A percentile compares a stretch with the other conserved stretches of the same genome.
phyloP scores from a whole-genome alignment of 2,888 invertebrate genomes.

The Sinhomidia bicolor region DNA sequence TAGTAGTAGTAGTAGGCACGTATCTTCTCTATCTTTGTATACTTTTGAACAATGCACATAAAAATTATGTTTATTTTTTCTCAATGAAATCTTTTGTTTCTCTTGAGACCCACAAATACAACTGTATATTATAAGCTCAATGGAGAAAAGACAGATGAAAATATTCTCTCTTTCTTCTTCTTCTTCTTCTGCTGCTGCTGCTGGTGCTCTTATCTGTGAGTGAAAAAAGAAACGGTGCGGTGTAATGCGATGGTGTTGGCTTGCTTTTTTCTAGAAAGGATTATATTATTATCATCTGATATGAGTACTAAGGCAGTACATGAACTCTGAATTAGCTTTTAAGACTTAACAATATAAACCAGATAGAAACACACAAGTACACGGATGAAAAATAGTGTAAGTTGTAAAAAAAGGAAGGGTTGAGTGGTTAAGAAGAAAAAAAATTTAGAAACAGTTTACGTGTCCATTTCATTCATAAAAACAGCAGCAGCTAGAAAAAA shows the following conservation, averaged over 20 bases:
- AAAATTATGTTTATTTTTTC: conserved; percentile 7
- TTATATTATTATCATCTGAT: neutral
- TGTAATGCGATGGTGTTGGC: neutral
- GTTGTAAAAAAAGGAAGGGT: neutral
- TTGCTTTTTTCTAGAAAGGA: too few relatives aligned
- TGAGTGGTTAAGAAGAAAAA: too few relatives aligned
- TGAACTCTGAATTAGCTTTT: neutral
- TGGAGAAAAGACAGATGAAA: neutral
- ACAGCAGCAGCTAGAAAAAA: neutral
- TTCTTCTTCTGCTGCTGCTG: too few relatives aligned
- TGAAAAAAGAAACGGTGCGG: neutral
- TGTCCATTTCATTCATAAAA: conserved; percentile 2
- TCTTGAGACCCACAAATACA: neutral
- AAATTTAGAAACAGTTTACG: neutral
- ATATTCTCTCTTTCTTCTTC: neutral
- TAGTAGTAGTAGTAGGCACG: too few relatives aligned
- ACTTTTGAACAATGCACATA: neutral
- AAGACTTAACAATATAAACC: neutral
- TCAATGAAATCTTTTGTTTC: conserved; percentile 25
- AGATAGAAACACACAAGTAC: too few relatives aligned
- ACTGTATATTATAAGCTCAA: neutral
- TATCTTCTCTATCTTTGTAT: neutral
- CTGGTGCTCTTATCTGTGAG: neutral
- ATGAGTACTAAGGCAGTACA: neutral
- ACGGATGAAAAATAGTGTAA: too few relatives aligned